Evolutionary conservation across 2,797 vertebrate genomes (phyloP), one percentile per base, ranked within the genome.

Genomic region (Tauraco hartlaubi): DNA sequence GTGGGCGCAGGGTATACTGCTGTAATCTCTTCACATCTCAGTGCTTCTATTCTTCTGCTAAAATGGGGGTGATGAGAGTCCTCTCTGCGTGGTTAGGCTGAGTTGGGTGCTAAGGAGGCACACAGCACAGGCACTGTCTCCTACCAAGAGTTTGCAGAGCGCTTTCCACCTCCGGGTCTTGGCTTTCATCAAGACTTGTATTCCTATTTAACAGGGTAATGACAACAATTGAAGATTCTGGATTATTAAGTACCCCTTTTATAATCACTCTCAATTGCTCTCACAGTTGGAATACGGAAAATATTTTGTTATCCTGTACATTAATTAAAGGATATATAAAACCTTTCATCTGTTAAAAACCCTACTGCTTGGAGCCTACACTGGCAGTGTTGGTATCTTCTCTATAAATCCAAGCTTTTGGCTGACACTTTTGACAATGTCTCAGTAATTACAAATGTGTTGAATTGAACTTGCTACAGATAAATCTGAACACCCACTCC

Each of bases 401-500:
- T 90, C 67, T 62, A 56, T 91, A 95, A 92, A 90, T 85, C 41
- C 69, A 94, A n/a, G 55, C 48, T 84, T 93, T 87, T 49, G 63
- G 49, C 74, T 90, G 88, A 76, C 85, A 61, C 83, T 79, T 90
- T 88, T 85, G 80, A 82, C 85, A 79, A 52, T 58, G 48, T 59
- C 67, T 90, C 55, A 48, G 63, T 91, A 93, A 81, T 92, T 95
- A 79, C 46, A 64, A 44, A 79, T 82, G 73, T 78, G 68, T 77
- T 72, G 72, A 94, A 63, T 2, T 87, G 75, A 94, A 96, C 63
- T 91, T 74, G 44, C 48, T 88, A 74, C 20, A 63, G 55, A 93
- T 77, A 92, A 93, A 90, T 95, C 73, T 78, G 67, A 96, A 85
- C 52, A 59, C 74, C 82, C 81, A 81, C 88, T 91, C 79, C 31